These are phyloP conservation scores for Chlamydotis undulata DNA, from an alignment of 2,113 vertebrate genomes.

Conservation along the genomic window DNA sequence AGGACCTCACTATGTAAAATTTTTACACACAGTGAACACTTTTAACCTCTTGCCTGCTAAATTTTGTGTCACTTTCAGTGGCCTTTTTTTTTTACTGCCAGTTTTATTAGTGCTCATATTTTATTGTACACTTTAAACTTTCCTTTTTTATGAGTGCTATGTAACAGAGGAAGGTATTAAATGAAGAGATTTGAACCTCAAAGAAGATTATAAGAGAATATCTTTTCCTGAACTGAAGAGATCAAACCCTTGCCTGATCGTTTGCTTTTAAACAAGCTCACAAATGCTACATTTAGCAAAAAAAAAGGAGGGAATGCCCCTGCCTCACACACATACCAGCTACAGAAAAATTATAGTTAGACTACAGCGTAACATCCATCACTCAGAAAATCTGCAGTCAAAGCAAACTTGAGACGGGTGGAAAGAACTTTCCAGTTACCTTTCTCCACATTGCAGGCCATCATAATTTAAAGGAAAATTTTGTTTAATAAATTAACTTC, in stretches of 20 bases:
- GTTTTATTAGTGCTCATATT: constrained; percentile 78
- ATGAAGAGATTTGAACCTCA: constrained; percentile 72
- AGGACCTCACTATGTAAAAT: constrained; percentile 81
- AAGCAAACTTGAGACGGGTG: constrained; percentile 24
- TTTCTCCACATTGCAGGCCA: not conserved
- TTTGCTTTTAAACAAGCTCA: constrained; percentile 24
- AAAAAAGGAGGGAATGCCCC: not conserved
- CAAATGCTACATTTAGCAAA: not conserved
- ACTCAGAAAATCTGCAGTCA: constrained; percentile 38
- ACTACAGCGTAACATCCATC: not conserved
- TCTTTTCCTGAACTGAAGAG: constrained; percentile 43
- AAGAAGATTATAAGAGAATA: constrained; percentile 59
- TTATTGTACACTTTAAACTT: constrained; percentile 77
- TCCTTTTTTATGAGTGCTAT: constrained; percentile 61
- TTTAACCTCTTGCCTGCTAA: constrained; percentile 86
- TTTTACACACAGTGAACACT: constrained; percentile 81
- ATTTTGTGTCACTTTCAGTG: constrained; percentile 72
- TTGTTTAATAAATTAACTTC: constrained; percentile 61
- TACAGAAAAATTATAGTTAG: not conserved
- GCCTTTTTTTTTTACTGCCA: constrained; percentile 66
- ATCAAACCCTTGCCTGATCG: constrained; percentile 33
- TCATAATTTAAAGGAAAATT: constrained; percentile 56
- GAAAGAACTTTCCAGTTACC: constrained; percentile 47
- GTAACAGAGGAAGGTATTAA: constrained; percentile 73
- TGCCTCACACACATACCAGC: not conserved